These are phyloP conservation scores for Dolichomitus sp. DNA, from an alignment of 2,888 invertebrate genomes.

Conservation along the genomic window DNA sequence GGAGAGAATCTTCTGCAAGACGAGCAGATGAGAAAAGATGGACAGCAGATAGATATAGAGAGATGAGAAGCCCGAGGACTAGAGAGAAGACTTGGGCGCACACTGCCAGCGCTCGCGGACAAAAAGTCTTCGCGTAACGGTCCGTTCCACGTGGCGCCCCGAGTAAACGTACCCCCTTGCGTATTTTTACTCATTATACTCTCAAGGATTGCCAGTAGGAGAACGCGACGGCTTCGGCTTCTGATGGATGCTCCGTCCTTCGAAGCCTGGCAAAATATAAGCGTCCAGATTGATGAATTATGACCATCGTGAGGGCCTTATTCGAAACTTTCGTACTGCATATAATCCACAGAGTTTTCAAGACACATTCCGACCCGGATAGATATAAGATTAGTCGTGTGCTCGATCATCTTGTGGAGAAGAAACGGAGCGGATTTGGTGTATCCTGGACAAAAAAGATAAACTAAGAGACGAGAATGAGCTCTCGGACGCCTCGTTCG, in stretches of 20 bases:
- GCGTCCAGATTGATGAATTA: background rate
- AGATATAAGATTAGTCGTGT: conserved; percentile 4
- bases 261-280: conserved; percentile 22
- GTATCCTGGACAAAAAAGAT: conserved; percentile 22
- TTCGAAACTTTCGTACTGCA: background rate
- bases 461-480: conserved; percentile 24
- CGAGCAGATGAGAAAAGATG: conserved; percentile 11
- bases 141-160: conserved; percentile 85
- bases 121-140: conserved; percentile 80
- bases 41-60: conserved; percentile 19
- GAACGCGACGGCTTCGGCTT: conserved; percentile 53
- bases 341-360: background rate
- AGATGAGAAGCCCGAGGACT: conserved; percentile 19
- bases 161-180: conserved; percentile 80
- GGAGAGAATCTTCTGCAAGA: conserved; percentile 13
- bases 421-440: conserved; percentile 33
- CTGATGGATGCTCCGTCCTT: conserved; percentile 40
- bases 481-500: conserved; percentile 24
- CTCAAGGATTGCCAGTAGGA: conserved; percentile 46
- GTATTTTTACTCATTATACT: conserved; percentile 68
- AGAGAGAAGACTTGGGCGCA: conserved; percentile 54
- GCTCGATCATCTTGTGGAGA: conserved; percentile 8
- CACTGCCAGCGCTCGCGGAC: conserved; percentile 58
- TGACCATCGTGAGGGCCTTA: background rate
- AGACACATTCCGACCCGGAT: background rate